phyloP scores from a whole-genome alignment of 2,113 vertebrate genomes.

The Plecotus auritus region DNA sequence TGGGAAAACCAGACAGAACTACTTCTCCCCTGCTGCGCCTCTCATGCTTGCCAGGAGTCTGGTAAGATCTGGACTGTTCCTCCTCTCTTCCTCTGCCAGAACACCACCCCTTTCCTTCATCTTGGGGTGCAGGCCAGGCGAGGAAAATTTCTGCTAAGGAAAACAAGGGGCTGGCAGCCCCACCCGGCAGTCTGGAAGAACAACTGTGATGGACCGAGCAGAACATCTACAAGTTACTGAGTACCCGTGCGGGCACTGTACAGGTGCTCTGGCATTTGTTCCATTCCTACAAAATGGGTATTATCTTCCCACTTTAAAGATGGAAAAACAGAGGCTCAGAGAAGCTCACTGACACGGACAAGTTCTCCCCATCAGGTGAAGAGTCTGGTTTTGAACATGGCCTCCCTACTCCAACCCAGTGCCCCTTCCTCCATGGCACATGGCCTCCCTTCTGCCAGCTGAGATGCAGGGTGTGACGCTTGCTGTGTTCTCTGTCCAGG shows the following conservation, averaged over 20 bases:
- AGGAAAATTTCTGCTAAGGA: not conserved
- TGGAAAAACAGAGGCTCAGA: not conserved
- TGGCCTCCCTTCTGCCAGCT: not conserved
- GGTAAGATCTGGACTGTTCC: conserved; percentile 9
- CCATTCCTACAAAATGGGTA: not conserved
- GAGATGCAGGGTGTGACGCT: fast-evolving
- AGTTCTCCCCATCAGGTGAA: not conserved
- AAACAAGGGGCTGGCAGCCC: not conserved
- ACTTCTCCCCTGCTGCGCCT: not conserved
- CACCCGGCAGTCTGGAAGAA: not conserved
- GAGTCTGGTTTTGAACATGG: not conserved
- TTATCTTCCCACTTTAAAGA: not conserved
- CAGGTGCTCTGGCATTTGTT: not conserved
- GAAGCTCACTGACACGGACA: not conserved
- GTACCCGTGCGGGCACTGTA: not conserved
- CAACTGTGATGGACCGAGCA: not conserved
- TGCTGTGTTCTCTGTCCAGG: not conserved
- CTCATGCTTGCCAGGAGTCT: conserved; percentile 1
- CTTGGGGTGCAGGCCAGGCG: not conserved
- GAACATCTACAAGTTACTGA: fast-evolving
- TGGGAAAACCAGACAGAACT: not conserved
- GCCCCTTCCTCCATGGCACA: fast-evolving
- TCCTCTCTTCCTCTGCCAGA: not conserved
- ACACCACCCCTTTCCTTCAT: not conserved
- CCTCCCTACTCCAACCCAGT: not conserved